phyloP scores from a whole-genome alignment of 2,888 invertebrate genomes.

The Drosophila neotestacea region DNA sequence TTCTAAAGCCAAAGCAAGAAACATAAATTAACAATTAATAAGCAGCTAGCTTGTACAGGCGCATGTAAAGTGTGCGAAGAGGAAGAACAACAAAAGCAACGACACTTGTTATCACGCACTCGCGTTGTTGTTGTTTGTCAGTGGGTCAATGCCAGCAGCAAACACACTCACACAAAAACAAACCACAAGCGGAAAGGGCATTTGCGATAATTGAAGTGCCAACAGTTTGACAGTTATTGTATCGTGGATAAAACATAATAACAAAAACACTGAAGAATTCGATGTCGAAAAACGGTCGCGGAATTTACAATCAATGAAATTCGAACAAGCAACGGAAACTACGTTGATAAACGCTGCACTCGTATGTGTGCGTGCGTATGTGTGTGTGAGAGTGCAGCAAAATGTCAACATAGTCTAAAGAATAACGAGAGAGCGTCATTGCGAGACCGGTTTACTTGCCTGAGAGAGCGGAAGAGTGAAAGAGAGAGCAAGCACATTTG shows the following conservation, averaged over 20 bases:
- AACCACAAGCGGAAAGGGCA: slow-evolving; percentile 35
- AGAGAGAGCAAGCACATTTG: slow-evolving; percentile 42
- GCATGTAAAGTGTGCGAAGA: slow-evolving; percentile 5
- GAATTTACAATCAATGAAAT: slow-evolving; percentile 62
- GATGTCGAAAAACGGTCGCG: slow-evolving; percentile 51
- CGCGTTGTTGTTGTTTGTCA: slow-evolving; percentile 41
- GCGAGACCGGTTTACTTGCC: slow-evolving; percentile 52
- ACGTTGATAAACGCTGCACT: slow-evolving; percentile 49
- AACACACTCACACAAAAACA: slow-evolving; percentile 10
- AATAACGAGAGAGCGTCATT: slow-evolving; percentile 11
- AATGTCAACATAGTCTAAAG: slow-evolving; percentile 65
- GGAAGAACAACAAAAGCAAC: slow-evolving; percentile 21
- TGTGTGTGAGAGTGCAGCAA: slow-evolving; percentile 39
- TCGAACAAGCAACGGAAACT: slow-evolving; percentile 53
- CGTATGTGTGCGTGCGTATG: slow-evolving; percentile 28
- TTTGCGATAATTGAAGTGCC: slow-evolving; percentile 35
- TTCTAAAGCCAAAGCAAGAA: no score
- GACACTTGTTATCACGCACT: slow-evolving; percentile 60
- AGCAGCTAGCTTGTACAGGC: no score
- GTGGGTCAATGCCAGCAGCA: slow-evolving; percentile 72
- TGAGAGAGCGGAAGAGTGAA: slow-evolving; percentile 1
- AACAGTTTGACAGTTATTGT: slow-evolving; percentile 58
- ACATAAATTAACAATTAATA: no score
- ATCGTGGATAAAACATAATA: slow-evolving; percentile 42
- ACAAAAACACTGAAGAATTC: slow-evolving; percentile 29